phyloP scores from a whole-genome alignment of 2,113 vertebrate species.

The Pygoscelis adeliae region DNA sequence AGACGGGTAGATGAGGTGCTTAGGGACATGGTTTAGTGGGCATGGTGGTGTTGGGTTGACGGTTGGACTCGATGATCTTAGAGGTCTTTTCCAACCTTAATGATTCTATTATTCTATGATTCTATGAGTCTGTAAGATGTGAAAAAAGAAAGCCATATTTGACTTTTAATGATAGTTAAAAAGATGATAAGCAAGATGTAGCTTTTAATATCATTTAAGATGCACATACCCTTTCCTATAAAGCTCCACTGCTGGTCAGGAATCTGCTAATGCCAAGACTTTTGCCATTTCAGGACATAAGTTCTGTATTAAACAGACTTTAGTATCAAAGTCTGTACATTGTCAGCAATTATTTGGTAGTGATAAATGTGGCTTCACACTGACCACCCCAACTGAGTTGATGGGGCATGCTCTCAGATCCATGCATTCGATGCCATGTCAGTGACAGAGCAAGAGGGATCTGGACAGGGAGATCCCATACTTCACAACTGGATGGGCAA shows the following conservation, averaged over 20 bases:
- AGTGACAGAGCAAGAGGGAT: neutral
- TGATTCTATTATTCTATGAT: too few relatives aligned
- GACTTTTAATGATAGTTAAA: neutral
- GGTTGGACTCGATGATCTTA: too few relatives aligned
- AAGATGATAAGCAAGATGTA: neutral
- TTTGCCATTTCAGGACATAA: neutral
- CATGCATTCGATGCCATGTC: fast-evolving
- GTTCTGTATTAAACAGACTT: neutral
- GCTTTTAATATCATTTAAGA: neutral
- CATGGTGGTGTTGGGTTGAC: too few relatives aligned
- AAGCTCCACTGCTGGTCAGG: neutral
- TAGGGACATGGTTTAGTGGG: too few relatives aligned
- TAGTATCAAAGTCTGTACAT: neutral
- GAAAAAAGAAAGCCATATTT: neutral
- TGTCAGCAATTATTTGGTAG: neutral
- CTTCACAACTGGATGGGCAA: neutral
- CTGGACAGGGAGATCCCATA: neutral
- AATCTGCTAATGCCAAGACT: neutral
- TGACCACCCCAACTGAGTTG: neutral
- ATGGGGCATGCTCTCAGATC: neutral
- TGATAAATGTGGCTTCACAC: neutral
- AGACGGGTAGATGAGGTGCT: too few relatives aligned
- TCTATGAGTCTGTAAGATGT: neutral
- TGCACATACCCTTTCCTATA: neutral
- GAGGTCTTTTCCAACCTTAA: too few relatives aligned